Base-by-base conservation (phyloP, 2,797 vertebrate genomes). In the Anguilla marmorata region DNA sequence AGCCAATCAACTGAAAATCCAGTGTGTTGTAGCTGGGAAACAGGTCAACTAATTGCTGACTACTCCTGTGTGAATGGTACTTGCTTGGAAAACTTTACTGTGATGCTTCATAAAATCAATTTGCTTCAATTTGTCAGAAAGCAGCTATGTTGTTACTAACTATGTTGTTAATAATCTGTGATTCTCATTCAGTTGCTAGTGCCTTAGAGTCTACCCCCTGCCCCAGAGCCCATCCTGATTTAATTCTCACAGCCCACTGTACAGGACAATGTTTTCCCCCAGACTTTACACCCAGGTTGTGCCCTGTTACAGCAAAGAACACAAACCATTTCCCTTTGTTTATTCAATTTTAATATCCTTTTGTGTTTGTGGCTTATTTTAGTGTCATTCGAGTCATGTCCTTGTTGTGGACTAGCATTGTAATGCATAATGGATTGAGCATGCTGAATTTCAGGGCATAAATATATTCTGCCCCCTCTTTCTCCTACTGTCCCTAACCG, bases 361-460 rank as follows among this genome's bases (percentile, higher is more conserved):
- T 82, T n/a, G 45, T 45, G 45, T 82, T 76, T 82, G 79, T n/a
- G 11, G 9, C 45, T 82, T 86, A 33, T 87, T 86, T 86, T 88
- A 88, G 33, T 66, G 88, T 91, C 85, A 85, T 76, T 87, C 83
- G 30, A 24, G 2, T 89, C n/a, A 27, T 66, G 24, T 87, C 84
- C 58, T 90, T 88, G 80, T 90, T 87, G 89, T 90, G 88, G 89
- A 80, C 86, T 88, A 45, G 83, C 41, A 50, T 82, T 86, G 85
- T 76, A 52, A 84, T 84, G 33, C 89, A 30, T 91, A 91, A 90
- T 91, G 85, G 91, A 89, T 90, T 84, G 88, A 50, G 88, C 87
- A 90, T 91, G 91, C 87, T 84, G 87, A 90, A 90, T 72, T 33
- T 58, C 50, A 8, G n/a, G 16, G 54, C 56, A 48, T 48, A 83